Conservation (phyloP, 92 coral and sea anemone species). For the Zoanthus sociatus region DNA sequence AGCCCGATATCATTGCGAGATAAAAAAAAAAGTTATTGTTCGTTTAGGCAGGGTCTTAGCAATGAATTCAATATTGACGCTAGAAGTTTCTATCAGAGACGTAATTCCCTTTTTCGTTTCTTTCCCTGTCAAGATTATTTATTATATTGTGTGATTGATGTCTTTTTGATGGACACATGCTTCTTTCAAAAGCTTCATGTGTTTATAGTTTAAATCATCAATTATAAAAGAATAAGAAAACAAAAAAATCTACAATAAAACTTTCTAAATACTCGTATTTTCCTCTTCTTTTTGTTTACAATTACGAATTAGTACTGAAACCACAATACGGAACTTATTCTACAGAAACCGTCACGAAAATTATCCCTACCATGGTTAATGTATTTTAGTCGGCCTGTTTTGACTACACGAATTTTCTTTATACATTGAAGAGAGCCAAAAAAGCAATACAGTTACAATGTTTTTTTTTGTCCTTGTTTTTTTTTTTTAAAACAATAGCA, state of each 20-base stretch:
- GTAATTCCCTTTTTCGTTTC: background rate
- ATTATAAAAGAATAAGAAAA: slow-evolving; percentile 11
- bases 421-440: background rate
- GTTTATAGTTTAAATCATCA: slow-evolving; percentile 31
- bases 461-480: background rate
- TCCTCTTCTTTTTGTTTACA: background rate
- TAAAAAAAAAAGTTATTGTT: background rate
- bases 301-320: background rate
- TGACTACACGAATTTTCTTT: background rate
- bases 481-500: background rate
- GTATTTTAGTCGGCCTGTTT: background rate
- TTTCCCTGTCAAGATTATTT: background rate
- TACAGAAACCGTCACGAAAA: background rate
- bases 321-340: background rate
- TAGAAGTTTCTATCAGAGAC: background rate
- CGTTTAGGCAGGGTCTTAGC: background rate
- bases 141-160: slow-evolving; percentile 18
- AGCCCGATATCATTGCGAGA: background rate
- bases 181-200: background rate
- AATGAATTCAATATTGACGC: background rate
- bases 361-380: background rate
- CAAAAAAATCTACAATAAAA: background rate
- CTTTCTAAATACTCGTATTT: background rate
- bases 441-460: background rate
- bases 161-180: slow-evolving; percentile 35